phyloP scores from a whole-genome alignment of 2,797 vertebrate genomes.

The Fistularia tabacaria region DNA sequence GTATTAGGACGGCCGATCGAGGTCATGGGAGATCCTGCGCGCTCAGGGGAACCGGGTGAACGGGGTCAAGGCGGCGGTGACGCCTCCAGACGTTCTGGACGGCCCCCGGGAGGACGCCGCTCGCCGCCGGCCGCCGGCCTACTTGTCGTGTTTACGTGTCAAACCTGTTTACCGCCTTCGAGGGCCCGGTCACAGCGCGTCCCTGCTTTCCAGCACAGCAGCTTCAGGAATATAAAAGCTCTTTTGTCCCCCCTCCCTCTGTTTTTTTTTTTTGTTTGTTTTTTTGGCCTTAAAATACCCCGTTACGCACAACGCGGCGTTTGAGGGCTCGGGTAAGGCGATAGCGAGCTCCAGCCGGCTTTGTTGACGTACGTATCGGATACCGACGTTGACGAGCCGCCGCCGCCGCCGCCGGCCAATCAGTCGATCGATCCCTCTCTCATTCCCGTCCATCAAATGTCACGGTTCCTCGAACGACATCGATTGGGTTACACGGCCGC shows the following conservation, averaged over 20 bases:
- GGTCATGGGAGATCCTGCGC: conserved; percentile 3
- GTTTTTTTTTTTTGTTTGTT: no score
- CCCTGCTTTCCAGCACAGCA: conserved; percentile 29
- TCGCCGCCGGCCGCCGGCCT: conserved; percentile 15
- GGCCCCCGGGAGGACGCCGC: conserved; percentile 14
- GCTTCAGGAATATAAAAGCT: conserved; percentile 35
- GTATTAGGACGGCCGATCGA: neutral
- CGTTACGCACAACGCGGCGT: conserved; percentile 25
- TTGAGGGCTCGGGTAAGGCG: conserved; percentile 44
- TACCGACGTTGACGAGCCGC: no score
- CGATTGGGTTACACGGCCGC: conserved; percentile 22
- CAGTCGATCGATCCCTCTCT: conserved; percentile 41
- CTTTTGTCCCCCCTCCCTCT: conserved; percentile 34
- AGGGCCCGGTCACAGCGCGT: conserved; percentile 11
- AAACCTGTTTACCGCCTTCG: conserved; percentile 28
- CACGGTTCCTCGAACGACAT: conserved; percentile 25
- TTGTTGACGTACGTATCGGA: conserved; percentile 28
- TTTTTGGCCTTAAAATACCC: conserved; percentile 49
- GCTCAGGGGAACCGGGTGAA: no score
- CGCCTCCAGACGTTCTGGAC: conserved; percentile 30
- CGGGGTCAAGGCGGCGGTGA: no score
- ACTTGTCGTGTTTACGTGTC: conserved; percentile 27
- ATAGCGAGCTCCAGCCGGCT: conserved; percentile 39
- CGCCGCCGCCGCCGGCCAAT: conserved; percentile 18
- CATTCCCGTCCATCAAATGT: conserved; percentile 9